phyloP scores from a whole-genome alignment of 2,888 invertebrate genomes.

The Amiota minor region DNA sequence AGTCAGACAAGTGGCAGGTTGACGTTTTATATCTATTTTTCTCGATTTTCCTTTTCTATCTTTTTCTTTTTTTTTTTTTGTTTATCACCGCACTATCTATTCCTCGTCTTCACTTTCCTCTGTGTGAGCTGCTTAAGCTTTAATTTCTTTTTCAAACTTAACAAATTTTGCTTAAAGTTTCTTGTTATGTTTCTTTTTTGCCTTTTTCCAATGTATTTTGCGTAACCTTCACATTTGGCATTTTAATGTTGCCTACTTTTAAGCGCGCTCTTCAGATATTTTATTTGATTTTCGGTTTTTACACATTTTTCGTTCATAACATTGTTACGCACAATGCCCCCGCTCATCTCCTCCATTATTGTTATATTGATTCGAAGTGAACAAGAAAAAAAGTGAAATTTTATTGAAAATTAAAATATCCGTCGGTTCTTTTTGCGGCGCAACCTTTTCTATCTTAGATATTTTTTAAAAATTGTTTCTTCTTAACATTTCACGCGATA shows the following conservation, averaged over 20 bases:
- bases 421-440: slow-evolving; percentile 33
- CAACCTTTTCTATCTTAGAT: slow-evolving; percentile 14
- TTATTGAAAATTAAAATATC: no score
- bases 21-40: slow-evolving; percentile 24
- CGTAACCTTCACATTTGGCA: not conserved
- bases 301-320: not conserved
- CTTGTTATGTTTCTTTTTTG: not conserved
- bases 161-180: not conserved
- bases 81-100: not conserved
- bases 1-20: no score
- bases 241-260: slow-evolving; percentile 13
- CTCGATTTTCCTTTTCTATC: slow-evolving; percentile 23
- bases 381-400: not conserved
- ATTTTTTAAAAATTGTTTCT: no score
- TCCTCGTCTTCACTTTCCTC: not conserved
- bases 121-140: not conserved
- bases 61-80: slow-evolving; percentile 13
- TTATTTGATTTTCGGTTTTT: not conserved
- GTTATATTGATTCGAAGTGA: not conserved
- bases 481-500: slow-evolving; percentile 31
- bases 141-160: not conserved
- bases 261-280: not conserved
- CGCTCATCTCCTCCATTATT: no score
- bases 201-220: not conserved
- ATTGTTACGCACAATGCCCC: no score